These are phyloP conservation scores for Stegodyphus dumicola DNA, from an alignment of 1,140 invertebrate genomes.

Conservation along the genomic window DNA sequence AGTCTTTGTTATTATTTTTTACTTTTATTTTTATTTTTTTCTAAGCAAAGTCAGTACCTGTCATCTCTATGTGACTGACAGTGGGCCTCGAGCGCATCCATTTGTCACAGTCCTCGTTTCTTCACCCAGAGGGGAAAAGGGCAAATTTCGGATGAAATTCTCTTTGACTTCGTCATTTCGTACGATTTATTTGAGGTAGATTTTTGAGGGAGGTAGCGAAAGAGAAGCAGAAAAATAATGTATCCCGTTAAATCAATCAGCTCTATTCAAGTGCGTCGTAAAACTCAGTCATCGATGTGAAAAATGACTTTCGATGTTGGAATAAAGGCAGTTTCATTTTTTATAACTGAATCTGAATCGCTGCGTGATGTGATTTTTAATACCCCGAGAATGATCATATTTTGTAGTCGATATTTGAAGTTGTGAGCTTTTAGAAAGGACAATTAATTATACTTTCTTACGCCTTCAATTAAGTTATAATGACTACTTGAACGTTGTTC, in stretches of 20 bases:
- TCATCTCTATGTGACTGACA: conserved; percentile 19
- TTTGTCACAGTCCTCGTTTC: conserved; percentile 39
- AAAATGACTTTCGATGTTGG: conserved; percentile 20
- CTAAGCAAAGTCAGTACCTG: conserved; percentile 4
- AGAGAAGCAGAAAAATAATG: background rate
- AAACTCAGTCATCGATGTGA: conserved; percentile 41
- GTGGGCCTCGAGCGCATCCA: conserved; percentile 20
- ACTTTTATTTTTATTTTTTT: conserved; percentile 21
- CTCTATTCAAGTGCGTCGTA: background rate
- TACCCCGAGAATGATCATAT: too few relatives aligned
- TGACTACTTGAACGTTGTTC: too few relatives aligned
- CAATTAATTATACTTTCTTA: too few relatives aligned
- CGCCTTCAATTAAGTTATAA: too few relatives aligned
- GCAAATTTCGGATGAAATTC: background rate
- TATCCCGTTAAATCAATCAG: conserved; percentile 46
- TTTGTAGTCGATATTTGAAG: too few relatives aligned
- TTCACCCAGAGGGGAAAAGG: background rate
- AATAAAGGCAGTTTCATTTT: conserved; percentile 37
- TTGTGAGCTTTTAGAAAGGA: too few relatives aligned
- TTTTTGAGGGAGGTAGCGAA: background rate
- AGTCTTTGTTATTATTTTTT: too few relatives aligned
- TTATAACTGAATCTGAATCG: too few relatives aligned
- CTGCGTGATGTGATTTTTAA: too few relatives aligned
- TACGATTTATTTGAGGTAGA: conserved; percentile 40
- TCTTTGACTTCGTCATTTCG: conserved; percentile 32